Evolutionary conservation across 2,113 vertebrate genomes (phyloP).

Genomic region (Clarias macrocephalus): DNA sequence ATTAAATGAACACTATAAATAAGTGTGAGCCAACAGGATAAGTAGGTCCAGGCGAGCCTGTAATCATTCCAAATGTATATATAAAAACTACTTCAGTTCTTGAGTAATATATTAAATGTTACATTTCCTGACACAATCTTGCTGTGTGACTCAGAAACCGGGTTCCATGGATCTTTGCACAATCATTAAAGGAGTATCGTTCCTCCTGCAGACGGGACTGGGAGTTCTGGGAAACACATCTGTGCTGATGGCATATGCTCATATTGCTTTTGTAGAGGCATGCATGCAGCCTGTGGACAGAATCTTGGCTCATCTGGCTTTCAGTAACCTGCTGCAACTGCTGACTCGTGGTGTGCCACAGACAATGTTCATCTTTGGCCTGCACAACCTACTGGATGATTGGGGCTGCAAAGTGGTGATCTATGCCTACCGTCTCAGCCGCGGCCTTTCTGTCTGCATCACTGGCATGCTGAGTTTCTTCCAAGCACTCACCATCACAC

Average conservation of each 20-base stretch:
- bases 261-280: conserved; percentile 58
- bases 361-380: conserved; percentile 75
- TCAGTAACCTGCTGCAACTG: conserved; percentile 74
- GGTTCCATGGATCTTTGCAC: conserved; percentile 74
- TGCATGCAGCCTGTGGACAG: conserved; percentile 72
- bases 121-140: conserved; percentile 39
- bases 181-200: conserved; percentile 77
- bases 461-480: conserved; percentile 78
- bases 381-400: conserved; percentile 70
- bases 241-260: conserved; percentile 68
- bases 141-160: conserved; percentile 3
- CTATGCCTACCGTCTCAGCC: conserved; percentile 70
- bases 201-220: conserved; percentile 76
- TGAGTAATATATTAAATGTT: neutral
- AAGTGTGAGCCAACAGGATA: neutral
- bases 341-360: conserved; percentile 74
- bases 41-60: conserved; percentile 4
- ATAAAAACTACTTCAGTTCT: too few relatives aligned
- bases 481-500: conserved; percentile 70
- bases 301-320: conserved; percentile 76
- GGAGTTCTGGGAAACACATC: conserved; percentile 72
- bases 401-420: conserved; percentile 74
- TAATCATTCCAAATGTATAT: neutral
- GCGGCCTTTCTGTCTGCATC: conserved; percentile 76
- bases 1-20: conserved; percentile 14